Percentiles rank a stretch among this genome's conserved stretches.
phyloP scores from a whole-genome alignment of 2,113 vertebrate genomes.

The Bothrops jararaca region DNA sequence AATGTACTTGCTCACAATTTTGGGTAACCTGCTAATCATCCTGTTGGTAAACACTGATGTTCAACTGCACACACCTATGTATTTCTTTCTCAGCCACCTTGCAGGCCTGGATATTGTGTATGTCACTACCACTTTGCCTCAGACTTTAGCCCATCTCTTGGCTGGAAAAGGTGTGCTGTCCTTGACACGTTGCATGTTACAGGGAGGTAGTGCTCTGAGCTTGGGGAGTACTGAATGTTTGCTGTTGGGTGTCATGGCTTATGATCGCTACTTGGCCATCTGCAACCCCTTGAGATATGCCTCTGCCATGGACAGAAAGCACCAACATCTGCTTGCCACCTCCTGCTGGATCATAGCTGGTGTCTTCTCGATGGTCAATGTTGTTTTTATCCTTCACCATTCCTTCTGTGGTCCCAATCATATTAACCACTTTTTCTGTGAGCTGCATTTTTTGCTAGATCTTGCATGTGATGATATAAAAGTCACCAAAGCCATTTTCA shows the following conservation, averaged over 20 bases:
- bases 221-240: slow-evolving; percentile 15
- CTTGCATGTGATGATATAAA: slow-evolving; percentile 47
- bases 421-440: slow-evolving; percentile 58
- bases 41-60: slow-evolving; percentile 35
- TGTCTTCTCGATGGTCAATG: slow-evolving; percentile 24
- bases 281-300: slow-evolving; percentile 43
- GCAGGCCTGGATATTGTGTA: slow-evolving; percentile 28
- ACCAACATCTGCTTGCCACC: neutral
- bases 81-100: slow-evolving; percentile 21
- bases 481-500: slow-evolving; percentile 31
- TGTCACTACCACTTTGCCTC: slow-evolving; percentile 44
- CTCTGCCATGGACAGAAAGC: slow-evolving; percentile 31
- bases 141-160: slow-evolving; percentile 45
- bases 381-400: slow-evolving; percentile 23
- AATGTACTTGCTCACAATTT: slow-evolving; percentile 20
- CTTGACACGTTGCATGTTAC: slow-evolving; percentile 35
- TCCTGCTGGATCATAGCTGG: slow-evolving; percentile 21
- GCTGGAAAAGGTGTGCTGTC: slow-evolving; percentile 23
- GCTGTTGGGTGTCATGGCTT: neutral
- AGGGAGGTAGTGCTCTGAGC: slow-evolving; percentile 31
- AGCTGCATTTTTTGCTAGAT: slow-evolving; percentile 49
- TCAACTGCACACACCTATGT: slow-evolving; percentile 34
- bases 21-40: slow-evolving; percentile 46
- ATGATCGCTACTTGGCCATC: slow-evolving; percentile 39
- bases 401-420: slow-evolving; percentile 46